phyloP scores from a whole-genome alignment of 2,797 vertebrate genomes.

The Cossypha dichroa region DNA sequence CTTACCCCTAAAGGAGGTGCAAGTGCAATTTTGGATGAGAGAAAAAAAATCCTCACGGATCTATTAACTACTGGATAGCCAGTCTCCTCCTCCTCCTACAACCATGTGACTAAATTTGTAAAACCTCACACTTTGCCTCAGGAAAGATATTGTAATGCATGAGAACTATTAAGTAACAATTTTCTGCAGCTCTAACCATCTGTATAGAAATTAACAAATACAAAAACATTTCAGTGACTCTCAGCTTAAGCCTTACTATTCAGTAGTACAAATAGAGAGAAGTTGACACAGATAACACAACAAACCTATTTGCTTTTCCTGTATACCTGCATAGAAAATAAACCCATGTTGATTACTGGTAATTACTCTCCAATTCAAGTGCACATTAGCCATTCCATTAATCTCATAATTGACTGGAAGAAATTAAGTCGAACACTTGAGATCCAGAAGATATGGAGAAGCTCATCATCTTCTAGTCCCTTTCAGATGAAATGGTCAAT shows the following conservation, averaged over 20 bases:
- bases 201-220: background rate
- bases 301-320: background rate
- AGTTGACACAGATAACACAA: background rate
- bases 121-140: background rate
- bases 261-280: background rate
- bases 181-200: background rate
- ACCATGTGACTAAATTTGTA: accelerated
- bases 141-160: background rate
- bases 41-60: background rate
- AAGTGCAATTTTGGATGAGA: background rate
- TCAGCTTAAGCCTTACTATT: background rate
- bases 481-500: background rate
- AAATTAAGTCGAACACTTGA: background rate
- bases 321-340: background rate
- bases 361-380: background rate
- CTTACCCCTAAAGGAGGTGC: background rate
- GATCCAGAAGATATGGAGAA: background rate
- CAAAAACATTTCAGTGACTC: background rate
- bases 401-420: background rate
- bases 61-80: background rate
- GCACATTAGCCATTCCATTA: background rate
- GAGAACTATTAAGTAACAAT: background rate
- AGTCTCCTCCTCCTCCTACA: background rate
- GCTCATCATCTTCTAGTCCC: background rate
- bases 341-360: background rate